These are phyloP conservation scores for Steinernema scapterisci DNA, from an alignment of 2,888 invertebrate species.

Conservation along the genomic window DNA sequence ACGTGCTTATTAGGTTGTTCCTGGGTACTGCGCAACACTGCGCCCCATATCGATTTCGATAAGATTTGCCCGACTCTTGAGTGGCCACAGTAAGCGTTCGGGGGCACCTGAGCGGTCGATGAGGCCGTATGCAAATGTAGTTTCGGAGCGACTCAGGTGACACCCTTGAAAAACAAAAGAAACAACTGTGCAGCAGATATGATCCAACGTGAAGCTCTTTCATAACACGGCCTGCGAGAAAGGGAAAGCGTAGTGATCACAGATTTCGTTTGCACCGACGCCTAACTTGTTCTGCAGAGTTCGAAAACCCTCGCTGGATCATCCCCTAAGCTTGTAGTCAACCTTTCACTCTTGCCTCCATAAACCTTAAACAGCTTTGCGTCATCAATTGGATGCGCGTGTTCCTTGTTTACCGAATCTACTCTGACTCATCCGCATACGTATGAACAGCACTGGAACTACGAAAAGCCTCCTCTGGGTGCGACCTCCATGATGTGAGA, in stretches of 20 bases:
- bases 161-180: too few relatives aligned
- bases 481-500: neutral
- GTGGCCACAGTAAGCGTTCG: too few relatives aligned
- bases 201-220: too few relatives aligned
- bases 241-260: neutral
- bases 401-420: neutral
- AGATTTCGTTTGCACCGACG: neutral
- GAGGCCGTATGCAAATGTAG: too few relatives aligned
- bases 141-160: too few relatives aligned
- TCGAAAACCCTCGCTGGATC: neutral
- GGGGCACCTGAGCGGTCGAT: too few relatives aligned
- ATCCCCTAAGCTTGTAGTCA: slow-evolving; percentile 26
- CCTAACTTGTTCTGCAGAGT: slow-evolving; percentile 16
- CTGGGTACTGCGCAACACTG: too few relatives aligned
- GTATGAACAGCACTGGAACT: neutral
- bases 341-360: slow-evolving; percentile 6
- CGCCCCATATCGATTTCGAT: too few relatives aligned
- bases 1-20: too few relatives aligned
- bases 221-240: too few relatives aligned
- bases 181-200: neutral
- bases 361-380: slow-evolving; percentile 25
- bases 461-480: neutral
- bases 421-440: neutral
- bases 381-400: neutral
- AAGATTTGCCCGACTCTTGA: too few relatives aligned